Evolutionary conservation across 2,797 vertebrate genomes (phyloP).

Genomic region (Falco biarmicus): DNA sequence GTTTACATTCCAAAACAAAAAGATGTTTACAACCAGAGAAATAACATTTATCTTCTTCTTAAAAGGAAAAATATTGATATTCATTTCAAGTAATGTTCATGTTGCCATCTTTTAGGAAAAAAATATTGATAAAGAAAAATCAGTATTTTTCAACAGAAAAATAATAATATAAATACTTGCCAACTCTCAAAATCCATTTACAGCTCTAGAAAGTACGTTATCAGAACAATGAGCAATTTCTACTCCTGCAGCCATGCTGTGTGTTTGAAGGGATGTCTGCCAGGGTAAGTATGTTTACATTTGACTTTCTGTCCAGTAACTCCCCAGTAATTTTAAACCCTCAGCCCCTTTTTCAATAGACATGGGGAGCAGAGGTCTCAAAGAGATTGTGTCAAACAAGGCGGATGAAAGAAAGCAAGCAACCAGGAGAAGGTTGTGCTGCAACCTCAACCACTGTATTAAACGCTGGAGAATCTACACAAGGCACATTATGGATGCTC

Average conservation of each 20-base stretch:
- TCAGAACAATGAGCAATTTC: not conserved
- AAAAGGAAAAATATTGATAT: not conserved
- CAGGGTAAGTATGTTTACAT: not conserved
- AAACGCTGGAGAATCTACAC: not conserved
- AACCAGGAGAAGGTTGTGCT: not conserved
- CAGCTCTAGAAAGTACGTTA: not conserved
- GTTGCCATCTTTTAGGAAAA: not conserved
- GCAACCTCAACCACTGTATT: not conserved
- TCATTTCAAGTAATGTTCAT: not conserved
- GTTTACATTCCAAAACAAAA: not conserved
- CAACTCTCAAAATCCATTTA: not conserved
- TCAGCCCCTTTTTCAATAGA: not conserved
- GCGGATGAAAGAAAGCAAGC: not conserved
- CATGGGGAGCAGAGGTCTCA: not conserved
- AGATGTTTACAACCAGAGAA: not conserved
- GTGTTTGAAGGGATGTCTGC: not conserved
- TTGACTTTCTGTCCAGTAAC: not conserved
- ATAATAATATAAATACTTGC: not conserved
- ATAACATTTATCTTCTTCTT: not conserved
- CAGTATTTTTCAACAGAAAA: not conserved
- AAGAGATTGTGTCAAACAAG: not conserved
- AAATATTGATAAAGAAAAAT: not conserved
- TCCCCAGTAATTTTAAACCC: not conserved
- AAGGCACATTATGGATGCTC: not conserved
- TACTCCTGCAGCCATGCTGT: not conserved